phyloP scores from a whole-genome alignment of 2,113 vertebrate species.

The Progne subis region DNA sequence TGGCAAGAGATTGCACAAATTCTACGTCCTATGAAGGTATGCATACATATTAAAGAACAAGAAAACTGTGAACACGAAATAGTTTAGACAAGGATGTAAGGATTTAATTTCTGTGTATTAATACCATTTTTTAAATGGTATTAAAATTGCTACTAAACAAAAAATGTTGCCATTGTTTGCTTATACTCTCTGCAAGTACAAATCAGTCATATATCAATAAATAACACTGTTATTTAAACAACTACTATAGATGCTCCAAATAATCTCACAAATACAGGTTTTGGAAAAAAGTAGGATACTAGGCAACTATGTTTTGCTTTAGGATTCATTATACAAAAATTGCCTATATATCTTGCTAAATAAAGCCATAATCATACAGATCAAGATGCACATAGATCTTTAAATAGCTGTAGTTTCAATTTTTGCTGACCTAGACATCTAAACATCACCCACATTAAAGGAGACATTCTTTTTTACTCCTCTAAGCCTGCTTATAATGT shows the following conservation, averaged over 20 bases:
- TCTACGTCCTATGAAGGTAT: background rate
- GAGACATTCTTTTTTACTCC: background rate
- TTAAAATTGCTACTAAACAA: background rate
- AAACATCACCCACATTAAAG: background rate
- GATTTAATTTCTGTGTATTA: background rate
- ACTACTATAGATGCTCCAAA: background rate
- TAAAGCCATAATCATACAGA: background rate
- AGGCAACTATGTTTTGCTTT: background rate
- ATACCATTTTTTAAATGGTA: background rate
- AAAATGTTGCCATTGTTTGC: background rate
- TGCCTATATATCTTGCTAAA: background rate
- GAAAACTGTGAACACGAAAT: background rate
- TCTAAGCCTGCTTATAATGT: background rate
- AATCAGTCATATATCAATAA: background rate
- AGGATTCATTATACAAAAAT: background rate
- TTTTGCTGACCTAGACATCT: background rate
- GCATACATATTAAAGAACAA: background rate
- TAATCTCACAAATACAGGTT: background rate
- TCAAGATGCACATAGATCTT: background rate
- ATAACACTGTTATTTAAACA: background rate
- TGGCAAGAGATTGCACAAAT: background rate
- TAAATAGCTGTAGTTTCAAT: background rate
- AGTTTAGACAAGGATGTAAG: rapidly evolving
- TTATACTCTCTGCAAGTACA: background rate
- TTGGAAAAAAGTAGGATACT: background rate